Conservation (phyloP, 1,140 invertebrate genomes). For the Magallana gigas region DNA sequence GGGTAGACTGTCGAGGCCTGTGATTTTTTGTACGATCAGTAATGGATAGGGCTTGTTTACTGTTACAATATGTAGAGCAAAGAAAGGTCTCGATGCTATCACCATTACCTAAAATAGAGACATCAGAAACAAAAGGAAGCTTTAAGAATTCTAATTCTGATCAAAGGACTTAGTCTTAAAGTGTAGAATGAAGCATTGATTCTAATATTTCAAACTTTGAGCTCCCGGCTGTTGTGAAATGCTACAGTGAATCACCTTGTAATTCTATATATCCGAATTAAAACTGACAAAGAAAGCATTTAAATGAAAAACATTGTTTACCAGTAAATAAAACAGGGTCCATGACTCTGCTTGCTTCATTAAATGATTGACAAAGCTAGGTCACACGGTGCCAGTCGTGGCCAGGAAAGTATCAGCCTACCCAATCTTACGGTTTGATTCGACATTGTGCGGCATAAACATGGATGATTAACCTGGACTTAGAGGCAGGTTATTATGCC, state of each 20-base stretch:
- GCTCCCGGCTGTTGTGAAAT: slow-evolving; percentile 19
- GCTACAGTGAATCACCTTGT: slow-evolving; percentile 28
- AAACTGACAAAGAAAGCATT: slow-evolving; percentile 26
- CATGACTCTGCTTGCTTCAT: slow-evolving; percentile 20
- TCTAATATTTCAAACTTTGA: background rate
- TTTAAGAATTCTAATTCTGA: background rate
- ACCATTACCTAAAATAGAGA: slow-evolving; percentile 23
- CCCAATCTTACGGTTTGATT: background rate
- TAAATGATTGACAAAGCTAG: slow-evolving; percentile 18
- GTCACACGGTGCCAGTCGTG: background rate
- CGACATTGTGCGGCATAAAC: background rate
- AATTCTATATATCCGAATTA: slow-evolving; percentile 33
- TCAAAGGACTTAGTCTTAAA: slow-evolving; percentile 7
- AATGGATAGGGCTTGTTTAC: slow-evolving; percentile 32
- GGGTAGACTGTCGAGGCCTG: slow-evolving; percentile 20
- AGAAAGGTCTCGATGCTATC: slow-evolving; percentile 23
- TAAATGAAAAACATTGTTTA: slow-evolving; percentile 35
- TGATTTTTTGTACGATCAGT: background rate
- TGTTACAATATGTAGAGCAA: slow-evolving; percentile 28
- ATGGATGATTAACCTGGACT: slow-evolving; percentile 14
- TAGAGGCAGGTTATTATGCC: background rate
- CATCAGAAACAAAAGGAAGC: slow-evolving; percentile 22
- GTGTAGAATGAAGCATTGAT: slow-evolving; percentile 11
- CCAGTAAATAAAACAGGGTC: slow-evolving; percentile 31
- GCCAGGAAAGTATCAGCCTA: background rate